Evolutionary conservation across 1,140 invertebrate genomes (phyloP).

Genomic region (Doryteuthis pealeii): DNA sequence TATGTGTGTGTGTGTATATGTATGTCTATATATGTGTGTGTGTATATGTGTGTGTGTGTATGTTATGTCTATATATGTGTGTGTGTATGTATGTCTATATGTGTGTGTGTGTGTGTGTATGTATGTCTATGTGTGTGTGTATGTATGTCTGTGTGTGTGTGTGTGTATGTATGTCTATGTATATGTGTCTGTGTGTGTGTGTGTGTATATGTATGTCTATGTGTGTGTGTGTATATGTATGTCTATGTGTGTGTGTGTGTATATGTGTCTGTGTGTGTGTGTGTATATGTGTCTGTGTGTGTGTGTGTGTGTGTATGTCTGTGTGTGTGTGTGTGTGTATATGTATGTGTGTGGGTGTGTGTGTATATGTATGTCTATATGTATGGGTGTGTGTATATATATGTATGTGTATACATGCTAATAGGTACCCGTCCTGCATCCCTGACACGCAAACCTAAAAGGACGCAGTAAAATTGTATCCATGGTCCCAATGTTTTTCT

Average conservation of each 20-base stretch:
- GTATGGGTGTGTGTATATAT: neutral
- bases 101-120: too few relatives aligned
- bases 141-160: neutral
- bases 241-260: neutral
- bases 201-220: neutral
- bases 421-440: too few relatives aligned
- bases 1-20: too few relatives aligned
- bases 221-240: neutral
- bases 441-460: too few relatives aligned
- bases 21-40: too few relatives aligned
- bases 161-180: neutral
- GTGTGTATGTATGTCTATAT: too few relatives aligned
- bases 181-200: neutral
- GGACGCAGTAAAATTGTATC: too few relatives aligned
- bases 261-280: neutral
- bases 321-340: neutral
- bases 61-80: too few relatives aligned
- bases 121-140: too few relatives aligned
- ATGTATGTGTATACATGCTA: neutral
- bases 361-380: neutral
- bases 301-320: neutral
- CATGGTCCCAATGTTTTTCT: too few relatives aligned
- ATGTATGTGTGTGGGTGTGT: neutral
- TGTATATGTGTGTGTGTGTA: too few relatives aligned
- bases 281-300: neutral